Evolutionary conservation across 2,113 vertebrate genomes (phyloP), one percentile per base, ranked within the genome.

Genomic region (Hypocryptadius cinnamomeus): DNA sequence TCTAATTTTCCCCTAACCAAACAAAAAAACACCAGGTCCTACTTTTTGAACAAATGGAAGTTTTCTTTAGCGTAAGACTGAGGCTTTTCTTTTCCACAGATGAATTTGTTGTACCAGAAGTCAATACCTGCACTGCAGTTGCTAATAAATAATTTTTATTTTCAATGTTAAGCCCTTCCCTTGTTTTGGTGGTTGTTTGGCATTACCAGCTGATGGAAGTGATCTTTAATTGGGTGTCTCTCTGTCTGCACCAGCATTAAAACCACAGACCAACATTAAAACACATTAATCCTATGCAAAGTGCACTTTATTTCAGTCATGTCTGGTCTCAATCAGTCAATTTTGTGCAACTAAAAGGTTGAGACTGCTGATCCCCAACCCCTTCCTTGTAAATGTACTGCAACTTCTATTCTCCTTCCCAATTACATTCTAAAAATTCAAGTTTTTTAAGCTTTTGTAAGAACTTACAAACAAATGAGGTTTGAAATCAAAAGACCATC

Each of bases 11-110:
- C 40, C 9, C 9, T 48, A 66, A 78, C 4, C 9, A 59, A 84
- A 19, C 5, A 1, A 60, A 65, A 87, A 69, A 8, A 1, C 1
- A 4, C 4, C 3, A 54, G 61, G 15, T 44, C 13, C 4, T 11
- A 16, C 16, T 48, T 66, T 70, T n/a, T n/a, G 6, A 25, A 68
- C 9, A 76, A 79, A 44, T 8, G 1, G 8, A 66, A 9, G 5
- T 19, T 76, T 91, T 63, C 9, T 69, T 91, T 56, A 28, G 11
- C 21, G 8, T 78, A 42, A 73, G 14, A 48, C 9, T 68, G 35
- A 69, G 12, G 7, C 6, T 73, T 86, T 82, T 79, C 28, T 39
- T 63, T 84, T 48, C 20, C 57, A 42, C 4, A 12, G n/a, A 42
- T 47, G 2, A 53, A 45, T 79, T 73, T 87, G 3, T 66, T 66